phyloP scores from a whole-genome alignment of 2,113 vertebrate genomes.

The Chloroceryle aenea region DNA sequence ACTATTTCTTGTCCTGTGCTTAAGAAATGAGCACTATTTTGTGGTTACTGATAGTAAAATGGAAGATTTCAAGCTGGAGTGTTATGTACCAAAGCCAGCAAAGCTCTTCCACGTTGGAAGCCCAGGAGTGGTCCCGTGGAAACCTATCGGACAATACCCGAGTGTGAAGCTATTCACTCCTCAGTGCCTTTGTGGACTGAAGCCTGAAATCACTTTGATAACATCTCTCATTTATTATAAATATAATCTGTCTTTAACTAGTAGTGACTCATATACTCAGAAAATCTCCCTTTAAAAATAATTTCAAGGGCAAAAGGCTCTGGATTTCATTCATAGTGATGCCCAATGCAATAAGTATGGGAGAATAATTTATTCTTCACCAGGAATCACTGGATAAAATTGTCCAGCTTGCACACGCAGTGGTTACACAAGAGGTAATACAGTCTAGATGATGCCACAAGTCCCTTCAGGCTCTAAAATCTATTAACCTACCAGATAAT shows the following conservation, averaged over 20 bases:
- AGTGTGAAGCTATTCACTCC: not conserved
- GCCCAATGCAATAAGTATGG: not conserved
- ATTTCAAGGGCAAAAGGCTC: not conserved
- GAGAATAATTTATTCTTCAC: not conserved
- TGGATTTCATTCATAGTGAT: not conserved
- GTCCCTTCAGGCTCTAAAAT: not conserved
- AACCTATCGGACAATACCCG: not conserved
- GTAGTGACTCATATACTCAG: not conserved
- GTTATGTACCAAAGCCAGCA: not conserved
- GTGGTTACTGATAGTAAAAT: not conserved
- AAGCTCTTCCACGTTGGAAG: not conserved
- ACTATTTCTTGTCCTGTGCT: not conserved
- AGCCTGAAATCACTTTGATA: slow-evolving; percentile 27
- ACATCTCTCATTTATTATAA: not conserved
- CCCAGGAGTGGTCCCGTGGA: not conserved
- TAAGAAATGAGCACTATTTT: not conserved
- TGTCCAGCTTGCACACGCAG: not conserved
- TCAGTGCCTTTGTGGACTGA: slow-evolving; percentile 2
- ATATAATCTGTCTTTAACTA: not conserved
- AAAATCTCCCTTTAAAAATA: not conserved
- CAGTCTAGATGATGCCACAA: not conserved
- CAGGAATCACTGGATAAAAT: not conserved
- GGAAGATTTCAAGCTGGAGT: not conserved
- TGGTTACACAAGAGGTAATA: not conserved
- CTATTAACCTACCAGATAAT: slow-evolving; percentile 9